These are phyloP conservation scores for Albula glossodonta DNA, from an alignment of 2,113 vertebrate genomes.

Conservation along the genomic window DNA sequence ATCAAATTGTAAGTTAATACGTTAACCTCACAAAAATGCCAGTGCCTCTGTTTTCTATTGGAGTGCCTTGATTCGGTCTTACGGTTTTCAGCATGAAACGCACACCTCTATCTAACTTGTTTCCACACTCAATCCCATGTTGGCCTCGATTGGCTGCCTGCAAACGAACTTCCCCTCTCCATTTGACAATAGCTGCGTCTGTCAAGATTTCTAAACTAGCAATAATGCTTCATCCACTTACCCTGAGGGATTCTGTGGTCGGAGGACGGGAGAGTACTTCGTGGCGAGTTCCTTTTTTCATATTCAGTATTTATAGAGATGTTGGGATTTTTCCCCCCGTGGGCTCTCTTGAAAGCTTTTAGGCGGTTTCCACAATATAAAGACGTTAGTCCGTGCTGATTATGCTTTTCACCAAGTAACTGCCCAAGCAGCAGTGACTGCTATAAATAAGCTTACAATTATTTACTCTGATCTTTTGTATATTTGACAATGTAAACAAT, in stretches of 20 bases:
- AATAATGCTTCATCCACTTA: not conserved
- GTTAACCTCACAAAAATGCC: not conserved
- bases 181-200: conserved; percentile 7
- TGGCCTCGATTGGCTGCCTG: conserved; percentile 21
- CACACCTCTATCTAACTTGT: conserved; percentile 37
- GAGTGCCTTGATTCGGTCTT: not conserved
- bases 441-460: too few relatives aligned
- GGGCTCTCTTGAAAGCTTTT: not conserved
- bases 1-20: not conserved
- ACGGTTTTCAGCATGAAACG: conserved; percentile 10
- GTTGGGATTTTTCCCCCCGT: not conserved
- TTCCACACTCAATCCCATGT: not conserved
- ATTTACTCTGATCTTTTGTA: not conserved
- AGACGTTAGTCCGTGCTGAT: too few relatives aligned
- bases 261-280: not conserved
- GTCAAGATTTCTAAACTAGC: not conserved
- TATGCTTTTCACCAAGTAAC: too few relatives aligned
- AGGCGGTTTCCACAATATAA: too few relatives aligned
- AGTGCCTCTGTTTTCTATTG: not conserved
- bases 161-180: not conserved
- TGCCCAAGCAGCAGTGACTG: too few relatives aligned
- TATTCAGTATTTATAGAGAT: too few relatives aligned
- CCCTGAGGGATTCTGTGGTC: not conserved
- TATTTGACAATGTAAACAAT: not conserved
- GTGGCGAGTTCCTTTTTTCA: not conserved